These are phyloP conservation scores for Papilio dardanus DNA, from an alignment of 1,140 invertebrate species.

Conservation along the genomic window DNA sequence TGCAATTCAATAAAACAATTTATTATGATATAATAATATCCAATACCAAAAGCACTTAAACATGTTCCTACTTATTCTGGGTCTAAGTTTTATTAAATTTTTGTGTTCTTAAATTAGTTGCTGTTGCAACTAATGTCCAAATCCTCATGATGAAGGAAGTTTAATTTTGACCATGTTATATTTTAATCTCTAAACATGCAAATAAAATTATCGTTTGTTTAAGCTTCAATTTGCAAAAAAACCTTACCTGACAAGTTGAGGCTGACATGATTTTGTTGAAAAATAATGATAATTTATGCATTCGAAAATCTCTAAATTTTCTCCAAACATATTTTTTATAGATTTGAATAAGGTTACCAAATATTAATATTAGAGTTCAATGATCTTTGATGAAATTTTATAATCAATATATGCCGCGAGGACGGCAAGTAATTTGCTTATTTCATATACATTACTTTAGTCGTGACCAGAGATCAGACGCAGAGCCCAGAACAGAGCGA, in stretches of 20 bases:
- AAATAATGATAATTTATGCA: not conserved
- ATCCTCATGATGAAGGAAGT: no score
- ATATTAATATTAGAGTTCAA: not conserved
- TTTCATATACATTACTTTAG: no score
- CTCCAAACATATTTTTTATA: not conserved
- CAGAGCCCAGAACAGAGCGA: no score
- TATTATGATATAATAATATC: not conserved
- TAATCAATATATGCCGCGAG: not conserved
- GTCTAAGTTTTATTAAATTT: no score
- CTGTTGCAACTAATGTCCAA: no score
- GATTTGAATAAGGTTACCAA: not conserved
- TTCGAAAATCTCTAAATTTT: not conserved
- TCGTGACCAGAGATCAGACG: no score
- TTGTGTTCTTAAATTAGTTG: no score
- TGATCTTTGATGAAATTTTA: not conserved
- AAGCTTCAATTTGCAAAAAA: not conserved
- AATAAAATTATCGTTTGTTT: no score
- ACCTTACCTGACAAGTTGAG: not conserved
- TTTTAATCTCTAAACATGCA: no score
- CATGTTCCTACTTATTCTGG: not conserved
- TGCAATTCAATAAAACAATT: conserved; percentile 14
- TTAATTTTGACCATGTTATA: no score
- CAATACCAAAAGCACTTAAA: not conserved
- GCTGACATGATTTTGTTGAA: not conserved
- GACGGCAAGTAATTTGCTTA: no score